phyloP scores from a whole-genome alignment of 2,113 vertebrate genomes.

The Leucoraja erinaceus region DNA sequence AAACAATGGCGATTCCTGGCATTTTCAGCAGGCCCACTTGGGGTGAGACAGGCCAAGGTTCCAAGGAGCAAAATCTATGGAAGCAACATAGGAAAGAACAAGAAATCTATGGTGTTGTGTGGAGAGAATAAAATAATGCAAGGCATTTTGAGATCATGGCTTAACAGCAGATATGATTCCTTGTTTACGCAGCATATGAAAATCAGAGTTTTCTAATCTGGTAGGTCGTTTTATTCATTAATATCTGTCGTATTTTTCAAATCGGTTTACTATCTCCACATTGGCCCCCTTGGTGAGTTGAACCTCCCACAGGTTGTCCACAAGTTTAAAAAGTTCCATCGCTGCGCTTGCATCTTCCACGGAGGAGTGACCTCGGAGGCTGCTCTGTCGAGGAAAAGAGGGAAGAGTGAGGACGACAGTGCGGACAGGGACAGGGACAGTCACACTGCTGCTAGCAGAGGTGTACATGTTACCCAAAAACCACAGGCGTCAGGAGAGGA shows the following conservation, averaged over 20 bases:
- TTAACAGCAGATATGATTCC: neutral
- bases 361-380: slow-evolving; percentile 41
- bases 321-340: slow-evolving; percentile 46
- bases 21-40: neutral
- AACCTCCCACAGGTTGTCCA: slow-evolving; percentile 22
- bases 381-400: slow-evolving; percentile 40
- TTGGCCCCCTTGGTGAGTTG: neutral
- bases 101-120: neutral
- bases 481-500: no score
- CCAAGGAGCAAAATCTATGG: neutral
- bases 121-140: neutral
- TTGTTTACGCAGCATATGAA: neutral
- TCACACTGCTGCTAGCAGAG: neutral
- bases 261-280: slow-evolving; percentile 32
- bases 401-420: neutral
- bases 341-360: slow-evolving; percentile 48
- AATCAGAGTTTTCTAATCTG: slow-evolving; percentile 11
- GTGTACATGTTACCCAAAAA: no score
- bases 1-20: neutral
- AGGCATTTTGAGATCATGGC: neutral
- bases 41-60: neutral
- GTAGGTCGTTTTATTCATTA: slow-evolving; percentile 28
- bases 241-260: neutral
- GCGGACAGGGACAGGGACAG: neutral
- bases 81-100: neutral